Evolutionary conservation across 2,888 invertebrate species (phyloP).

Genomic region (Sympetrum striolatum): DNA sequence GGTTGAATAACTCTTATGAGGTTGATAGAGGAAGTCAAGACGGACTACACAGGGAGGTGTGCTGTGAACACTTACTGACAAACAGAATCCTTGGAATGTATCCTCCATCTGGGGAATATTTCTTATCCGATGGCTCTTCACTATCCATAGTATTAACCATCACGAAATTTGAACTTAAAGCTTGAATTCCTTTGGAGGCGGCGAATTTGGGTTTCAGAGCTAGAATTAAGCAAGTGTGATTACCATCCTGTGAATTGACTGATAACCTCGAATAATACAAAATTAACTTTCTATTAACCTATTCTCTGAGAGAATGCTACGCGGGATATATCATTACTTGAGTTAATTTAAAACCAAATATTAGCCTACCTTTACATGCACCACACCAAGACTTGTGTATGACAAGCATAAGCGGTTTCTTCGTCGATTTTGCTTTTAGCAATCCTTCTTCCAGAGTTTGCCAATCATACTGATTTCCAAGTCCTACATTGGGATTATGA

Average conservation of each 20-base stretch:
- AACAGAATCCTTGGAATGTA: slow-evolving; percentile 75
- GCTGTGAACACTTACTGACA: slow-evolving; percentile 57
- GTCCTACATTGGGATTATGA: background rate
- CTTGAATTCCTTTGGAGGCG: slow-evolving; percentile 64
- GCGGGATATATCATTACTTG: background rate
- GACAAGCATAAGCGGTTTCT: slow-evolving; percentile 70
- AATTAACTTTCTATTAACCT: background rate
- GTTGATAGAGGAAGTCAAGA: background rate
- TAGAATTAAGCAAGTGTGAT: slow-evolving; percentile 50
- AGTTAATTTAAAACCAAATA: background rate
- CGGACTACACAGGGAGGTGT: background rate
- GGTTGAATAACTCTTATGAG: background rate
- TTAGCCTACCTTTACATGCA: slow-evolving; percentile 64
- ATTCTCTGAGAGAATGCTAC: background rate
- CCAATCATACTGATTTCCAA: slow-evolving; percentile 37
- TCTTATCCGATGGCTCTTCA: slow-evolving; percentile 62
- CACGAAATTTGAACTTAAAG: slow-evolving; percentile 68
- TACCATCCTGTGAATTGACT: background rate
- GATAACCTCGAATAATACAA: background rate
- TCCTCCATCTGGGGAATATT: slow-evolving; percentile 69
- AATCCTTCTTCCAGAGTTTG: slow-evolving; percentile 10
- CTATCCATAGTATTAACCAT: slow-evolving; percentile 72
- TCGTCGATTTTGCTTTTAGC: background rate
- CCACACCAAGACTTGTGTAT: slow-evolving; percentile 73
- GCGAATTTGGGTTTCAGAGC: slow-evolving; percentile 69